Conservation (phyloP, 1,140 invertebrate genomes). For the Ceratosolen solmsi region DNA sequence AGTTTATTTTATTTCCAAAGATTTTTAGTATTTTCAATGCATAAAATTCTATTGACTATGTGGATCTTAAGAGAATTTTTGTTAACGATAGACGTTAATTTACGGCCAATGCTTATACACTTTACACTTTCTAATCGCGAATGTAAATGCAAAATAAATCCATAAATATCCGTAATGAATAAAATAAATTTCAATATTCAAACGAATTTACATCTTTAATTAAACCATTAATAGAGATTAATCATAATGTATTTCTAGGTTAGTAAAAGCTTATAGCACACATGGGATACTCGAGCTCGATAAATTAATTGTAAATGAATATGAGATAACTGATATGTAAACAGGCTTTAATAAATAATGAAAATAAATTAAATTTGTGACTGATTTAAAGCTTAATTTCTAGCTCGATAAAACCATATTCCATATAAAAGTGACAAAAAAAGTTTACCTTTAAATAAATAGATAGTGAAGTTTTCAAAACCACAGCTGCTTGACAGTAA, state of each 20-base stretch:
- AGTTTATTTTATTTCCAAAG: no score
- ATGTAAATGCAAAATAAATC: neutral
- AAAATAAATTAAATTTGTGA: neutral
- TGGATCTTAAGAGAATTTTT: no score
- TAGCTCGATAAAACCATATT: neutral
- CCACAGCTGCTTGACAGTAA: neutral
- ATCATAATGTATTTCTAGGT: conserved; percentile 8
- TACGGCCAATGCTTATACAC: neutral
- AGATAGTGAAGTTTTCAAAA: neutral
- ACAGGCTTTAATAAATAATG: neutral
- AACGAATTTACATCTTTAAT: conserved; percentile 11
- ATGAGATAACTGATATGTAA: neutral
- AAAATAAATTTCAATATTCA: neutral
- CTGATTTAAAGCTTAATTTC: neutral
- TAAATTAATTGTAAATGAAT: neutral
- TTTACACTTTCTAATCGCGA: conserved; percentile 1
- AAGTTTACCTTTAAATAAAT: neutral
- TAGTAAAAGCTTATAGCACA: neutral
- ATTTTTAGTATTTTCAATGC: neutral
- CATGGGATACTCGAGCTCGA: neutral
- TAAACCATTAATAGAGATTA: neutral
- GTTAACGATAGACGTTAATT: no score
- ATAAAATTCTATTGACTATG: no score
- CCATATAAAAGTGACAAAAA: neutral
- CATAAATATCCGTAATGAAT: neutral